Conservation (phyloP, 2,888 invertebrate species). For the Tolmerus cingulatus region DNA sequence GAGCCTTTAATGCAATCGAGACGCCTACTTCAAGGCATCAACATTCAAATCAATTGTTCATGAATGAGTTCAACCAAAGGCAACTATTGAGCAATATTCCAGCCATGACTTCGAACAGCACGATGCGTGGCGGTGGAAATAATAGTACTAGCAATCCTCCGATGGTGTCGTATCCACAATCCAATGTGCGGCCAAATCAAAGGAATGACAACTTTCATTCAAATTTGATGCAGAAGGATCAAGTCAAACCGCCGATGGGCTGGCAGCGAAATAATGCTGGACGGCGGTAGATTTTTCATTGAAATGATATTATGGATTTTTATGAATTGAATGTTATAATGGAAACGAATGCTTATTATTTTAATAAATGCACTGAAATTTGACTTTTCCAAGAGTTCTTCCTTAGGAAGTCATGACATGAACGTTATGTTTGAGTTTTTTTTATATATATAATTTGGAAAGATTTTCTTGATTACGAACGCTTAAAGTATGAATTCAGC, state of each 20-base stretch:
- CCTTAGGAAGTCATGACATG: background rate
- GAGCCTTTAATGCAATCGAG: background rate
- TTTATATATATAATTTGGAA: too few species aligned
- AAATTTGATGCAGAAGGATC: background rate
- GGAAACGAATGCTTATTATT: background rate
- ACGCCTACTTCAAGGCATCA: background rate
- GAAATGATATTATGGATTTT: background rate
- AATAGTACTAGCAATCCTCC: background rate
- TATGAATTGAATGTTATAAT: background rate
- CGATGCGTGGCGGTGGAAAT: slow-evolving; percentile 11
- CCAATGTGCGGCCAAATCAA: slow-evolving; percentile 9
- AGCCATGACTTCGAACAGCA: background rate
- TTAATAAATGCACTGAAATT: background rate
- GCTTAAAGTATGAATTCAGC: too few species aligned
- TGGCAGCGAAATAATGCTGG: slow-evolving; percentile 36
- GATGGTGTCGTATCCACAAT: slow-evolving; percentile 40
- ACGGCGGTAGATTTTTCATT: background rate
- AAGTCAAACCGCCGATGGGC: slow-evolving; percentile 20
- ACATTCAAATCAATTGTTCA: background rate
- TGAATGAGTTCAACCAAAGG: background rate
- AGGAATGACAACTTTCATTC: background rate
- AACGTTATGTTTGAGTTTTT: too few species aligned
- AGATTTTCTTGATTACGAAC: too few species aligned
- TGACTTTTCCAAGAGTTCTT: background rate
- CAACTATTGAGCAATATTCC: background rate